A percentile compares a stretch with the other conserved stretches of the same genome.
These are phyloP conservation scores for Hydrozoanthus gracilis DNA, from an alignment of 92 coral and sea anemone species.

Conservation along the genomic window DNA sequence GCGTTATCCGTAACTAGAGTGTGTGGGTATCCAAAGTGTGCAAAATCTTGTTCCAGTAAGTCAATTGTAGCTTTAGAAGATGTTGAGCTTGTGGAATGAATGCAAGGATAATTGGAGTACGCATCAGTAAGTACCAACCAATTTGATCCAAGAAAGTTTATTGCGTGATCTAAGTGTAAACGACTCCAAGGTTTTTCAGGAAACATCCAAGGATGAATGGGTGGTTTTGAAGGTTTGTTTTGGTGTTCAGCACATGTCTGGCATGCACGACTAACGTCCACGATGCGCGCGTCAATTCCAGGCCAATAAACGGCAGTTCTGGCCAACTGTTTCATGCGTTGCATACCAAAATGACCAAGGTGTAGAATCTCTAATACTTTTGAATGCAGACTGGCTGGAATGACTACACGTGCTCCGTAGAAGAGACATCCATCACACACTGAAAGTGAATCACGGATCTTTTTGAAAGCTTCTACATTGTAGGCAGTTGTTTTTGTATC, in stretches of 20 bases:
- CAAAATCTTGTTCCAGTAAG: conserved; percentile 44
- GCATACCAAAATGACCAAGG: background rate
- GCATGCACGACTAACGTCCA: conserved; percentile 30
- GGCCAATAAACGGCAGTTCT: background rate
- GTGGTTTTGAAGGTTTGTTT: conserved; percentile 33
- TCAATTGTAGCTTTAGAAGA: conserved; percentile 43
- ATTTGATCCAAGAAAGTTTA: conserved; percentile 43
- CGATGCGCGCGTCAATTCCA: background rate
- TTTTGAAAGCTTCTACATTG: conserved; percentile 17
- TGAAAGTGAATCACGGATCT: conserved; percentile 28
- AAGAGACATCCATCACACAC: conserved; percentile 18
- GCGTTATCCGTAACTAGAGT: conserved; percentile 50
- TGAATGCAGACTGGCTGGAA: background rate
- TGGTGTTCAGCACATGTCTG: conserved; percentile 47
- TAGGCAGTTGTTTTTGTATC: background rate
- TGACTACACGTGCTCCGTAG: conserved; percentile 10
- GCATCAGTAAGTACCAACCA: conserved; percentile 44
- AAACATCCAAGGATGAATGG: conserved; percentile 45
- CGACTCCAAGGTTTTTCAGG: conserved; percentile 48
- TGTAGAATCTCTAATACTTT: conserved; percentile 16
- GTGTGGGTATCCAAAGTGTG: conserved; percentile 53
- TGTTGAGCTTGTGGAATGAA: conserved; percentile 24
- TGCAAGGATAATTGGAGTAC: conserved; percentile 34
- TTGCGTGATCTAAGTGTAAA: conserved; percentile 32
- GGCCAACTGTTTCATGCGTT: background rate